Base-by-base conservation (phyloP, 1,140 invertebrate species). In the Drosophila novamexicana region DNA sequence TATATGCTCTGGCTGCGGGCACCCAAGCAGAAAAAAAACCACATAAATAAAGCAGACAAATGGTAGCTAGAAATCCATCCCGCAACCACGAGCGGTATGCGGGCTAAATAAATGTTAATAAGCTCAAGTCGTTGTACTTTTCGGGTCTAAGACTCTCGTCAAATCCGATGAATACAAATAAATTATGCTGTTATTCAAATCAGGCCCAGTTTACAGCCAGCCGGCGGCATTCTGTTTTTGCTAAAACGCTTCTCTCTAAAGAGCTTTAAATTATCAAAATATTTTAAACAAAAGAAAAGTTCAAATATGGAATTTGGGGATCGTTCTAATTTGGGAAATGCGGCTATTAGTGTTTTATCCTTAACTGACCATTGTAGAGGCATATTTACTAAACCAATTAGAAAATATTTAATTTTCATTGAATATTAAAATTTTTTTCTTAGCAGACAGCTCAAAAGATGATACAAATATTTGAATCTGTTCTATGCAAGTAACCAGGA, bases 81-180 rank as follows among this genome's bases (percentile, higher is more conserved):
- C 22, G 22, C 58, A 37, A 58, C 59, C 54, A 75, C 68, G 39
- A 53, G 16, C 59, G 70, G 56, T 54, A 68, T 68, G 70, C 36
- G 57, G 58, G 75, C 75, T 58, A 77, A 88, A 88, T 72, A 86
- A 86, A 86, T 86, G 82, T 71, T 82, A 86, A 82, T 88, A 79
- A 83, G 83, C 79, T 58, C 76, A 54, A 88, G 79, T 81, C 81
- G 79, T 69, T 84, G 81, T 69, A 69, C 81, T 75, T 47, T 57
- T 66, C 44, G 52, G 49, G 56, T 22, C 70, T 73, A 62, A 70
- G 53, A 49, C 54, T 61, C 61, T 66, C 64, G 47, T 65, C 45
- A 50, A 70, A 74, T 65, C 64, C 61, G 74, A 75, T 71, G 59
- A 69, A 59, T 67, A 54, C 71, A 88, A 73, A 67, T 69, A 82